Percentiles rank a stretch among this genome's conserved stretches.
phyloP scores from a whole-genome alignment of 2,797 vertebrate species.

The Rachycentron canadum region DNA sequence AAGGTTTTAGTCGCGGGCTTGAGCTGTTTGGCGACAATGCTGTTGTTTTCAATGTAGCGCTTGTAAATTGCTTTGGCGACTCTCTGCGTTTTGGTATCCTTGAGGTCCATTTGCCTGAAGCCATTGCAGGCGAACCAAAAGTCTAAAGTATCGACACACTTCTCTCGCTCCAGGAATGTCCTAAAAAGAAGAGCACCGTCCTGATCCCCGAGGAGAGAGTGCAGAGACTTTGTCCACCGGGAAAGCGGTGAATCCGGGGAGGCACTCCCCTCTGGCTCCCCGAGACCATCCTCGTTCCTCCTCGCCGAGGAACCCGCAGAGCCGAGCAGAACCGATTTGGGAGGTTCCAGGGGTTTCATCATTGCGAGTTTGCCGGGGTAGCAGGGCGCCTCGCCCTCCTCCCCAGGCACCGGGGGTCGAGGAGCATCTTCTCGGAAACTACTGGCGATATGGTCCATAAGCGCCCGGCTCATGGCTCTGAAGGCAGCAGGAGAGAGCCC shows the following conservation, averaged over 20 bases:
- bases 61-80: slow-evolving; percentile 98
- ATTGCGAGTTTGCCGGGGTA: slow-evolving; percentile 82
- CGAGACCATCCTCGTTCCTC: slow-evolving; percentile 94
- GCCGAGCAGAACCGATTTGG: slow-evolving; percentile 67
- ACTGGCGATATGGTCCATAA: slow-evolving; percentile 90
- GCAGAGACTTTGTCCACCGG: slow-evolving; percentile 96
- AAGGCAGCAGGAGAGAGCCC: slow-evolving; percentile 72
- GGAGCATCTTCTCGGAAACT: slow-evolving; percentile 99
- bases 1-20: slow-evolving; percentile 95
- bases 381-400: slow-evolving; percentile 94
- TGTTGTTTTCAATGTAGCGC: slow-evolving; percentile 96
- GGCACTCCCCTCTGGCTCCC: slow-evolving; percentile 96
- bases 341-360: slow-evolving; percentile 86
- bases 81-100: slow-evolving; percentile 94
- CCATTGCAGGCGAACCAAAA: slow-evolving; percentile 99
- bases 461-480: slow-evolving; percentile 93
- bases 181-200: slow-evolving; percentile 96
- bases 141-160: slow-evolving; percentile 94
- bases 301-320: slow-evolving; percentile 84
- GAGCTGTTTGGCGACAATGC: slow-evolving; percentile 94
- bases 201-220: slow-evolving; percentile 94
- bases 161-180: slow-evolving; percentile 95
- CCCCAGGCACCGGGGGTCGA: slow-evolving; percentile 95
- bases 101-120: slow-evolving; percentile 97
- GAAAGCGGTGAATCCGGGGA: slow-evolving; percentile 94